Conservation (phyloP, 1,140 invertebrate species). For the Drosophila parabipectinata region DNA sequence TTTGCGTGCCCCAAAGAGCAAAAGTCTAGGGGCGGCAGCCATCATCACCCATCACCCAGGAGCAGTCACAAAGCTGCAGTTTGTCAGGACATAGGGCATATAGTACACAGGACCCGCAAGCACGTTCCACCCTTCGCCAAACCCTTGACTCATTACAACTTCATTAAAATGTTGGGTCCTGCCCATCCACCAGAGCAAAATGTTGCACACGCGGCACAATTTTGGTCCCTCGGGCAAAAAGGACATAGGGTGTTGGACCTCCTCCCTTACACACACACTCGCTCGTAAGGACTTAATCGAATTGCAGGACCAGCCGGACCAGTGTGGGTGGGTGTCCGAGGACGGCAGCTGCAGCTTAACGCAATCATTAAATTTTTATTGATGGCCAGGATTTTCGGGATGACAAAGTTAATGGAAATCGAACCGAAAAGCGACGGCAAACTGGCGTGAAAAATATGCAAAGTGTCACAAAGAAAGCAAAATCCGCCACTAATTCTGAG, state of each 20-base stretch:
- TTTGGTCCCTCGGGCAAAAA: slow-evolving; percentile 16
- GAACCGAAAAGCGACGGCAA: slow-evolving; percentile 23
- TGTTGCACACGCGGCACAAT: slow-evolving; percentile 58
- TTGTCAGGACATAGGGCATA: slow-evolving; percentile 27
- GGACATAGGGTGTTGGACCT: not conserved
- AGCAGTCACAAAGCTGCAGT: slow-evolving; percentile 36
- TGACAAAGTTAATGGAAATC: slow-evolving; percentile 71
- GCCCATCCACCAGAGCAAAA: slow-evolving; percentile 29
- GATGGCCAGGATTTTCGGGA: slow-evolving; percentile 48
- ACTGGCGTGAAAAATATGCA: slow-evolving; percentile 74
- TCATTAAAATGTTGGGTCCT: slow-evolving; percentile 62
- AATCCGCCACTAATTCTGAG: slow-evolving; percentile 63
- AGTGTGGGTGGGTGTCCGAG: slow-evolving; percentile 12
- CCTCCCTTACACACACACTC: not conserved
- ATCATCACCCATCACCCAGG: not conserved
- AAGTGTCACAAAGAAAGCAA: slow-evolving; percentile 55
- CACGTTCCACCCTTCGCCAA: slow-evolving; percentile 1
- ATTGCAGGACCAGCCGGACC: slow-evolving; percentile 34
- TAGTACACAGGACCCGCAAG: not conserved
- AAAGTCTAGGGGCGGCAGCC: not conserved
- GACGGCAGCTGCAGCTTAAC: slow-evolving; percentile 42
- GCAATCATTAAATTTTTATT: slow-evolving; percentile 72
- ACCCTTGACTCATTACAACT: slow-evolving; percentile 64
- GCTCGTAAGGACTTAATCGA: slow-evolving; percentile 50
- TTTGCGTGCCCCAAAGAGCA: slow-evolving; percentile 51